These are phyloP conservation scores for Teleogryllus occipitalis DNA, from an alignment of 1,140 invertebrate species.

Conservation along the genomic window DNA sequence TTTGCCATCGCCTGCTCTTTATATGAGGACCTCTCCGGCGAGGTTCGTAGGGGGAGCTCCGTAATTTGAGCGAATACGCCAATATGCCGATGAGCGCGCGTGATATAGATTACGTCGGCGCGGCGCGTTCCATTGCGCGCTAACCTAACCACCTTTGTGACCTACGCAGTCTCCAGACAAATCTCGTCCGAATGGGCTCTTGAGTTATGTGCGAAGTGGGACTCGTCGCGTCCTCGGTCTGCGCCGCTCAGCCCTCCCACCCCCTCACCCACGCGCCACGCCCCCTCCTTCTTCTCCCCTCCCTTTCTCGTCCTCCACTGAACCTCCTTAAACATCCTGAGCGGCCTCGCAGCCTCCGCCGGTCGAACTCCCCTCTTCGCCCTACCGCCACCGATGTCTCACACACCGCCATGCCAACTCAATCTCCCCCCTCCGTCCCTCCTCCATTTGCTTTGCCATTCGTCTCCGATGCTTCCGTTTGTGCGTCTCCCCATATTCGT, in stretches of 20 bases:
- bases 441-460: too few relatives aligned
- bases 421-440: too few relatives aligned
- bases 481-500: too few relatives aligned
- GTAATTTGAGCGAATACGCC: not conserved
- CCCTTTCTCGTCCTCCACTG: not conserved
- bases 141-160: not conserved
- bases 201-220: not conserved
- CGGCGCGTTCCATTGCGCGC: too few relatives aligned
- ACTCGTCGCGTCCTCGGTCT: not conserved
- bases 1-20: not conserved
- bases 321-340: not conserved
- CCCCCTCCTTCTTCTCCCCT: not conserved
- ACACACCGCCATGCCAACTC: too few relatives aligned
- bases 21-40: not conserved
- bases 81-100: conserved; percentile 2
- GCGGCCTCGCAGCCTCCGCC: too few relatives aligned
- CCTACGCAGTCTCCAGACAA: not conserved
- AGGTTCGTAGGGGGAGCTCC: not conserved
- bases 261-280: not conserved
- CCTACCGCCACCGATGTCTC: too few relatives aligned
- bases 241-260: not conserved
- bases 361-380: too few relatives aligned
- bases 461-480: too few relatives aligned
- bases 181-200: not conserved
- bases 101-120: not conserved